Conservation (phyloP, 2,888 invertebrate genomes). For the Xestia xanthographa region DNA sequence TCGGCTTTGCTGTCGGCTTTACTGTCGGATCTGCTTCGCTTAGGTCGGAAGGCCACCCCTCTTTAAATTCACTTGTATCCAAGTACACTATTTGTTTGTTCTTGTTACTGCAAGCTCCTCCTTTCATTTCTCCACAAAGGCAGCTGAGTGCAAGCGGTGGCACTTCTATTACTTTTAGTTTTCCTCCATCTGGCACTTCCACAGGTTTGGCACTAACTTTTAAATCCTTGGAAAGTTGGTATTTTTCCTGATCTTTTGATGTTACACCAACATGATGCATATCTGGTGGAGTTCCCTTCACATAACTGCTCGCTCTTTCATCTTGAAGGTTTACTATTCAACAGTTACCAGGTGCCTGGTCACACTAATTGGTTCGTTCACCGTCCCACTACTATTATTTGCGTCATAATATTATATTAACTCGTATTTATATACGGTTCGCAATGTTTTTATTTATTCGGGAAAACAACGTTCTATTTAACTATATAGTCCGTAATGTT, state of each 20-base stretch:
- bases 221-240: neutral
- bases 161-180: neutral
- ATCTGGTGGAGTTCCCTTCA: neutral
- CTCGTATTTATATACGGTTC: conserved; percentile 19
- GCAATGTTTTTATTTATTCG: too few species aligned
- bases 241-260: neutral
- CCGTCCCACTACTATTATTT: neutral
- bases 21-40: neutral
- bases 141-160: neutral
- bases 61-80: neutral
- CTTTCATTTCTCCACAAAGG: neutral
- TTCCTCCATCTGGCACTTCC: neutral
- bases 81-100: neutral
- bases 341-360: neutral
- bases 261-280: neutral
- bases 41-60: neutral
- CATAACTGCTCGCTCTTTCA: conserved; percentile 1
- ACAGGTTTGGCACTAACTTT: neutral
- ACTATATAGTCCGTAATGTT: neutral
- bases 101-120: neutral
- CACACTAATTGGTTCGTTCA: neutral
- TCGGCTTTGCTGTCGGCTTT: neutral
- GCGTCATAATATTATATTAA: neutral
- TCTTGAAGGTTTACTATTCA: neutral
- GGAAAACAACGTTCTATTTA: neutral